Evolutionary conservation across 2,113 vertebrate species (phyloP), one percentile per base, ranked within the genome.

Genomic region (Perccottus glenii): DNA sequence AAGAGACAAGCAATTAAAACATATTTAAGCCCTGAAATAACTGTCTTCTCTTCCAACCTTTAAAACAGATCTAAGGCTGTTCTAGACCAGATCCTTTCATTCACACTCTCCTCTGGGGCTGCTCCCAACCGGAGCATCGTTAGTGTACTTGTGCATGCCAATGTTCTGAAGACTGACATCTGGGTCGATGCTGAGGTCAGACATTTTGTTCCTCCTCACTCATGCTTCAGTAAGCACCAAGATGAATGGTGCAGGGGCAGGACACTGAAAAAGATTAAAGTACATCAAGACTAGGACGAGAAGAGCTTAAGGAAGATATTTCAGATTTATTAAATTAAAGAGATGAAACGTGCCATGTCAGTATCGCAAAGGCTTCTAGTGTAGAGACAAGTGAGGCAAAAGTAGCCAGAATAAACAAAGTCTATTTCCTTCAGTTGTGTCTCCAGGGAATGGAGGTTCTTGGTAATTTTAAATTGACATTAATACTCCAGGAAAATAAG

Each of bases 401-500:
- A 65, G 52, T 64, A 79, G n/a, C 56, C 33, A 53, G 27, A 79
- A 57, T 61, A 3, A 62, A 53, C 44, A 49, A 82, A 3, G 65
- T 72, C 59, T 53, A 58, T 85, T 88, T 84, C 75, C 77, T 73
- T 11, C 15, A 51, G 40, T 45, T n/a, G 64, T 60, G n/a, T 44
- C 73, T 45, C 72, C 32, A 35, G 73, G 76, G 64, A 52, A 5
- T 63, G 52, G 35, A 40, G 51, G 38, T 64, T 62, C 51, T 67
- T 27, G n/a, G 62, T 84, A 75, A 84, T 77, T 82, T 59, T 64
- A 8, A 72, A 73, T 61, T 70, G 2, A 77, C 58, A 80, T 53
- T 50, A 81, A 81, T 74, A 64, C 11, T 8, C 8, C 57, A 6
- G 66, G 81, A 35, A 73, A 79, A 82, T 60, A 69, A 52, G 44